Evolutionary conservation across 2,113 vertebrate species (phyloP).

Genomic region (Nesogale talazaci): DNA sequence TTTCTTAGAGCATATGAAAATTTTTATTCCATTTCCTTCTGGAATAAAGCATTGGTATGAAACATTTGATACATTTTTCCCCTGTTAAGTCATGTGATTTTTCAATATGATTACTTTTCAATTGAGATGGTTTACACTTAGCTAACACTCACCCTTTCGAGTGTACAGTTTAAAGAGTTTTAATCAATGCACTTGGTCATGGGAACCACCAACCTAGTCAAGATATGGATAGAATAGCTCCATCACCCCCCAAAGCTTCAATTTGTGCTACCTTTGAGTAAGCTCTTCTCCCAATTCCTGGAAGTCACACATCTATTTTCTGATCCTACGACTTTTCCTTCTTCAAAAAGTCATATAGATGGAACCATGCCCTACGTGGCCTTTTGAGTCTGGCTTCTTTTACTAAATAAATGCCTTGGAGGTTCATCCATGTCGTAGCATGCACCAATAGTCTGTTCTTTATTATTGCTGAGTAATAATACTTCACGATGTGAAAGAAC

Average conservation of each 20-base stretch:
- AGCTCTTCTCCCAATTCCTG: not conserved
- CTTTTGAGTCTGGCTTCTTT: too few relatives aligned
- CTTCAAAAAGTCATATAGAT: not conserved
- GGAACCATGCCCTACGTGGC: not conserved
- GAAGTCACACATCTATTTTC: not conserved
- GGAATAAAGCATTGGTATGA: not conserved
- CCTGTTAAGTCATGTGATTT: slow-evolving; percentile 4
- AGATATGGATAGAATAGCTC: not conserved
- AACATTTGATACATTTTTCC: not conserved
- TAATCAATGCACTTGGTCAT: not conserved
- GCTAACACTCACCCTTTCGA: not conserved
- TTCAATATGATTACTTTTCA: not conserved
- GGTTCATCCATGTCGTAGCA: not conserved
- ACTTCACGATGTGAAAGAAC: not conserved
- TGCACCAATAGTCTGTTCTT: too few relatives aligned
- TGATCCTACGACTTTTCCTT: not conserved
- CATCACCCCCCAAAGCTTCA: not conserved
- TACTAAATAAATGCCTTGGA: too few relatives aligned
- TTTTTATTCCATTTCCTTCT: slow-evolving; percentile 21
- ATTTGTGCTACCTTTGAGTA: not conserved
- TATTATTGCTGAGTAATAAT: not conserved
- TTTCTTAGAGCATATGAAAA: not conserved
- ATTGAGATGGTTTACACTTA: not conserved
- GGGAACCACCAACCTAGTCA: not conserved
- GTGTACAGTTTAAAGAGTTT: not conserved